Base-by-base conservation (phyloP, 1,140 invertebrate species). In the Sinella curviseta region DNA sequence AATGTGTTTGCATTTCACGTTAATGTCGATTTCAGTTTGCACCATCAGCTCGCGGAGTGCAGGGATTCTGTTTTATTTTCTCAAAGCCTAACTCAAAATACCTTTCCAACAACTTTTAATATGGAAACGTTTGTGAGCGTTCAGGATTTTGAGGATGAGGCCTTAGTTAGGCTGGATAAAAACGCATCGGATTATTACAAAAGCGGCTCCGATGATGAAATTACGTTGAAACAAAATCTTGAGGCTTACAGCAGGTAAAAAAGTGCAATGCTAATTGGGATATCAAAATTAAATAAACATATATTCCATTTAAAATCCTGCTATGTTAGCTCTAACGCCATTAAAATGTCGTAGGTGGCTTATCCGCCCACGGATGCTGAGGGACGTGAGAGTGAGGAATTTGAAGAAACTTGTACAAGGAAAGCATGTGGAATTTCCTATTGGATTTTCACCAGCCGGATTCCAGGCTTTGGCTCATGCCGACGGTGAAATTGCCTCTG, bases 391-490 rank as follows among this genome's bases (percentile, higher is more conserved):
- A 0, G 88, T 88, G 26, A 86, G 92, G 77, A 89, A 93, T 80
- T 86, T 92, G 12, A 87, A 87, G 8, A 92, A 92, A 1, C 90
- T 87, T 0, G 87, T 94, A 34, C 86, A 96, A 14, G 94, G 94
- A 0, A 83, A 91, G 60, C 89, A 87, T 78, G 88, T 97, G 26
- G 87, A 90, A 1, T 91, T 95, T 88, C 97, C 97, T 0, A 86
- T 98, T 33, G 95, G 94, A 4, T 91, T 98, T 74, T 92, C 96
- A 0, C 95, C 97, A 1, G 94, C 94, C 1, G 96, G 95, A 0
- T 96, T 97, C 93, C 96, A 97, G 85, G 91, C 90, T 84, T 93
- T 98, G 94, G 95, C 95, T 0, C 93, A 96, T 88, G 90, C 92
- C 1, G 92, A 96, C 73, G 96, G 96, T 12, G 96, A 99, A 89